A percentile compares a stretch with the other conserved stretches of the same genome.
phyloP scores from a whole-genome alignment of 2,113 vertebrate species.

The Anolis carolinensis region DNA sequence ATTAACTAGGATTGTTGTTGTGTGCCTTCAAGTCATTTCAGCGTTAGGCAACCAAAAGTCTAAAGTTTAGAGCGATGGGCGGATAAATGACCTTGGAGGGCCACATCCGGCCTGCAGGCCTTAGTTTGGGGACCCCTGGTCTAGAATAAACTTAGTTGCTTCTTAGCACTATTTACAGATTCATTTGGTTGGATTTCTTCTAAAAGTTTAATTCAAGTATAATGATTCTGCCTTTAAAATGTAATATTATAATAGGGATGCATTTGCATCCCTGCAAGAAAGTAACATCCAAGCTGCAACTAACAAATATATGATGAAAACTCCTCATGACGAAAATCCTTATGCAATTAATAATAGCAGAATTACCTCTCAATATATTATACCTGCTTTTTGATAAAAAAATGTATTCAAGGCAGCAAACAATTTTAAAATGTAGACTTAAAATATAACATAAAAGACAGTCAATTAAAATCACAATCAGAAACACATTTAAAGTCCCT shows the following conservation, averaged over 20 bases:
- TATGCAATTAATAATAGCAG: not conserved
- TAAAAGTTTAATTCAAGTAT: not conserved
- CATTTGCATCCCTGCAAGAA: too few species aligned
- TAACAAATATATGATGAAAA: not conserved
- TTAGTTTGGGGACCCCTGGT: too few species aligned
- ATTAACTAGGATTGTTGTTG: too few species aligned
- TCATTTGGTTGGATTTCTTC: not conserved
- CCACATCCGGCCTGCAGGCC: too few species aligned
- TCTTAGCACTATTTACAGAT: too few species aligned
- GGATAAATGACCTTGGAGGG: too few species aligned
- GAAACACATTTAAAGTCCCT: not conserved
- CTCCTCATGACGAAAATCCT: not conserved
- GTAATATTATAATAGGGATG: not conserved
- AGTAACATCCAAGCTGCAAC: not conserved
- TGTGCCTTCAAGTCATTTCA: too few species aligned
- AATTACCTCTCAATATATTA: too few species aligned
- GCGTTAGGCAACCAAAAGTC: too few species aligned
- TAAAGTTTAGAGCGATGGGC: too few species aligned
- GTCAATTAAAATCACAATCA: not conserved
- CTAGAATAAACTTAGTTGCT: too few species aligned
- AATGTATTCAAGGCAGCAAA: not conserved
- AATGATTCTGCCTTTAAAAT: not conserved
- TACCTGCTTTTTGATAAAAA: too few species aligned
- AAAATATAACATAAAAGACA: not conserved
- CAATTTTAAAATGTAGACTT: not conserved